These are phyloP conservation scores for Machimus atricapillus DNA, from an alignment of 2,888 invertebrate species.

Conservation along the genomic window DNA sequence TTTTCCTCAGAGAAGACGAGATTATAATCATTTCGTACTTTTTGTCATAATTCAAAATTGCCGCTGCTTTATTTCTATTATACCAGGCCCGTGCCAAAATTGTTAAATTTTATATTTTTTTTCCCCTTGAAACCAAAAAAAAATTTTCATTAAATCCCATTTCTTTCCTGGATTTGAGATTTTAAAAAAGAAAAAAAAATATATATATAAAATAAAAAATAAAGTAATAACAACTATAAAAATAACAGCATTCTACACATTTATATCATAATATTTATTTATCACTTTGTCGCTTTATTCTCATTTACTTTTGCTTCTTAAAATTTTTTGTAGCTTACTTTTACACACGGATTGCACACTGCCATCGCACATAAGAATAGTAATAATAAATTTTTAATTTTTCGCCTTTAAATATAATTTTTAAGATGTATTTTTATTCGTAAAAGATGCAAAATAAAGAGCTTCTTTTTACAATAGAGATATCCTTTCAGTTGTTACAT, in stretches of 20 bases:
- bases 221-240: not conserved
- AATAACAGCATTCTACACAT: not conserved
- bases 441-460: constrained; percentile 14
- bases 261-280: not conserved
- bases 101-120: not conserved
- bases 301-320: not conserved
- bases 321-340: not conserved
- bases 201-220: not conserved
- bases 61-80: not conserved
- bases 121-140: not conserved
- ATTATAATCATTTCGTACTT: not conserved
- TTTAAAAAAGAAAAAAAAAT: not conserved
- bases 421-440: not conserved
- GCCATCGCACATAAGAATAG: constrained; percentile 9
- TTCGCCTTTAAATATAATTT: not conserved
- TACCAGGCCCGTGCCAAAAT: not conserved
- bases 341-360: constrained; percentile 15
- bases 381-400: not conserved
- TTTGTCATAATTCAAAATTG: not conserved
- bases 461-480: not conserved
- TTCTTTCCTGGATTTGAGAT: not conserved
- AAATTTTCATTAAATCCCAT: not conserved
- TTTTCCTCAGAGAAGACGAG: not conserved
- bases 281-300: not conserved
- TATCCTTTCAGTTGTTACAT: constrained; percentile 7